Percentiles rank a stretch among this genome's conserved stretches.
These are phyloP conservation scores for Plagiodera versicolora DNA, from an alignment of 2,888 invertebrate species.

Conservation along the genomic window DNA sequence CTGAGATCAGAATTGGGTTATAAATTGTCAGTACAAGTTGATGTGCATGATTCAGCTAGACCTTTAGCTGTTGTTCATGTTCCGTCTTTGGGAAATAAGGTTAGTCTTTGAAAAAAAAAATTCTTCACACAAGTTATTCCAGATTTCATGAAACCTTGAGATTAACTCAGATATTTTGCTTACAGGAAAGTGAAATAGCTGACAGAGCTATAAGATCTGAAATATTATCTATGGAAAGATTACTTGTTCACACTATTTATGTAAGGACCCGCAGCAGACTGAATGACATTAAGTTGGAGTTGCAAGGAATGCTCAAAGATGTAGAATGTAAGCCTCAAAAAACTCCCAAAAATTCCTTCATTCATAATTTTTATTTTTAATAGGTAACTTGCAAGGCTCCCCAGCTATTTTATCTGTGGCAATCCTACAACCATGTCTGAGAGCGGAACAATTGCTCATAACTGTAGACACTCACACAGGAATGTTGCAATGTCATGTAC, in stretches of 20 bases:
- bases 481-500: conserved; percentile 87
- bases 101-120: conserved; percentile 44
- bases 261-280: conserved; percentile 85
- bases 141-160: not conserved
- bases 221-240: conserved; percentile 91
- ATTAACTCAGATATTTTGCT: not conserved
- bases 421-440: conserved; percentile 83
- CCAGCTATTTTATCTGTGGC: conserved; percentile 92
- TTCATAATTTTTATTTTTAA: conserved; percentile 3
- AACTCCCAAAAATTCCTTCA: not conserved
- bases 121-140: too few species aligned
- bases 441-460: conserved; percentile 89
- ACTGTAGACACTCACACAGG: conserved; percentile 95
- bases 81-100: conserved; percentile 68
- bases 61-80: conserved; percentile 73
- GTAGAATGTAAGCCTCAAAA: conserved; percentile 71
- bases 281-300: conserved; percentile 76
- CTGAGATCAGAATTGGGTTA: conserved; percentile 85
- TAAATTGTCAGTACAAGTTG: conserved; percentile 85
- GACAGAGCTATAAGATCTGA: conserved; percentile 83
- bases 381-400: conserved; percentile 85
- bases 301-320: conserved; percentile 71
- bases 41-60: conserved; percentile 75
- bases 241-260: conserved; percentile 93
- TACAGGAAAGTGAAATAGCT: conserved; percentile 66